Conservation (phyloP, 2,113 vertebrate genomes). For the Ailuropoda melanoleuca region DNA sequence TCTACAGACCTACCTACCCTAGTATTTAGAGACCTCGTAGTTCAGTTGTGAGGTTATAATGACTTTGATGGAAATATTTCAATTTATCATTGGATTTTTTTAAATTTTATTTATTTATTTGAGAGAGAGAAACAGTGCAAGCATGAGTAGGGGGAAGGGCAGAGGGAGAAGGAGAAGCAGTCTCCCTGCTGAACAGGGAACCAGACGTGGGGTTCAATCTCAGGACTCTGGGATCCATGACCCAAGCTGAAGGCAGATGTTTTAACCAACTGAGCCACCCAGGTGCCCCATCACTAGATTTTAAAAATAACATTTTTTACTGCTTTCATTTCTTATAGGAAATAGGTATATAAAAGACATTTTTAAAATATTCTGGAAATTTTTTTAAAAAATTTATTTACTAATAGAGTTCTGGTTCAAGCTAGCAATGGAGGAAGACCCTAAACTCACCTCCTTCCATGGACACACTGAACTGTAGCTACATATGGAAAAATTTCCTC, state of each 20-base stretch:
- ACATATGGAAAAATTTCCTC: background rate
- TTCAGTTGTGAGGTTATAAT: background rate
- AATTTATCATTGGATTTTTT: background rate
- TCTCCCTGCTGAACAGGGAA: background rate
- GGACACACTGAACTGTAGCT: background rate
- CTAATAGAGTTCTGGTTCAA: background rate
- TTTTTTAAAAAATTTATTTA: background rate
- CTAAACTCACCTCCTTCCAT: background rate
- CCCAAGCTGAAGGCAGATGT: background rate
- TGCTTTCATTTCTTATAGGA: background rate
- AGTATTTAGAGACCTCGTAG: background rate
- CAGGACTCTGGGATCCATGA: background rate
- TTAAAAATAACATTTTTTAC: constrained; percentile 5
- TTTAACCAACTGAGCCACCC: background rate
- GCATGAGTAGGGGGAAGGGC: background rate
- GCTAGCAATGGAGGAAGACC: background rate
- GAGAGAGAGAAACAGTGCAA: background rate
- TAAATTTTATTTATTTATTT: background rate
- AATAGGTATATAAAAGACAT: background rate
- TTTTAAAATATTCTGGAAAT: constrained; percentile 23
- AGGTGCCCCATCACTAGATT: background rate
- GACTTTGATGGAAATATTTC: background rate
- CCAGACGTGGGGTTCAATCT: background rate
- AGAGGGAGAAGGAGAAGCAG: background rate
- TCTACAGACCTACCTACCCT: background rate